Conservation (phyloP, 2,888 invertebrate genomes). For the Pachydiplax longipennis region DNA sequence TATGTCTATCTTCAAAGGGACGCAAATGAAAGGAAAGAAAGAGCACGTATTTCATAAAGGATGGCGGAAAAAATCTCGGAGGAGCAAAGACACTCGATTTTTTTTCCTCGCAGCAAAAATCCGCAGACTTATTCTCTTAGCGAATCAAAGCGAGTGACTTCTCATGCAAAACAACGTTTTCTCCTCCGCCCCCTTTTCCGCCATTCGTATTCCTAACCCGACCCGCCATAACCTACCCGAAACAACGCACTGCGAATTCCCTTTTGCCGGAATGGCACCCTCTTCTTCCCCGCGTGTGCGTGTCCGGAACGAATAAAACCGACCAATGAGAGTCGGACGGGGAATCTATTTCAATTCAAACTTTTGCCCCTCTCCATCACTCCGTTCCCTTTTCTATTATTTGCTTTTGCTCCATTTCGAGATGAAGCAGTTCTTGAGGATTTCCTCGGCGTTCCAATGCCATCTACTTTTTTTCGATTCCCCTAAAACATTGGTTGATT, state of each 20-base stretch:
- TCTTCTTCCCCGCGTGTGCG: neutral
- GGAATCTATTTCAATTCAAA: neutral
- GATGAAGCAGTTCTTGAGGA: too few relatives aligned
- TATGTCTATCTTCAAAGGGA: neutral
- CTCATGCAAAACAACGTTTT: neutral
- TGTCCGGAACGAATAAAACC: neutral
- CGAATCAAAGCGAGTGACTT: conserved; percentile 28
- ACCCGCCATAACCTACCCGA: conserved; percentile 41
- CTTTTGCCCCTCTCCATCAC: neutral
- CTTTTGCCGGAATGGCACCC: conserved; percentile 28
- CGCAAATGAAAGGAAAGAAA: neutral
- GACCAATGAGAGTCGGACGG: neutral
- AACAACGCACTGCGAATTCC: conserved; percentile 37
- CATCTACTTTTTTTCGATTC: too few relatives aligned
- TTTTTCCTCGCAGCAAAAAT: neutral
- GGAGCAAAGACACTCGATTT: neutral
- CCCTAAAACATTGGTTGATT: too few relatives aligned
- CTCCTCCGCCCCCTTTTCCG: neutral
- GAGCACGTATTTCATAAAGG: neutral
- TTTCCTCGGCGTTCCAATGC: too few relatives aligned
- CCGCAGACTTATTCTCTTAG: neutral
- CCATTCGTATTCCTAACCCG: conserved; percentile 38
- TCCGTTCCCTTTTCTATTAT: neutral
- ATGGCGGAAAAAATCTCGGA: neutral
- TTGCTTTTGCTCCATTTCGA: neutral